phyloP scores from a whole-genome alignment of 2,888 invertebrate genomes.

The Noctua janthina region DNA sequence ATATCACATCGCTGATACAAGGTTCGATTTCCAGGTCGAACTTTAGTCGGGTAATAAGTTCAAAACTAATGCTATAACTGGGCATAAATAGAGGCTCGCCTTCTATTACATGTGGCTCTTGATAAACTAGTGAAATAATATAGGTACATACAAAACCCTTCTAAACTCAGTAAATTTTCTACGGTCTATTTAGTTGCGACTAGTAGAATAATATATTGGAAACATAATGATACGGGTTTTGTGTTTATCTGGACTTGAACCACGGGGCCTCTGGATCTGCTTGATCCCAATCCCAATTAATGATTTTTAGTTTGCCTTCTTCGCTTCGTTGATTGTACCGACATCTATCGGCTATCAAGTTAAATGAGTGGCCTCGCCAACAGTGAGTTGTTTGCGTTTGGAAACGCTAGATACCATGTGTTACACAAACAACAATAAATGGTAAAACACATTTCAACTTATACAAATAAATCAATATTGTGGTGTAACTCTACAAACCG shows the following conservation, averaged over 20 bases:
- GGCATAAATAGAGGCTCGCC: no score
- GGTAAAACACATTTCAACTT: no score
- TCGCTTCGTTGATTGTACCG: neutral
- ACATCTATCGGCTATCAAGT: slow-evolving; percentile 16
- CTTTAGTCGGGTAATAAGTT: neutral
- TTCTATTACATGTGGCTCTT: neutral
- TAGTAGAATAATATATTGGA: neutral
- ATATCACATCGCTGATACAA: no score
- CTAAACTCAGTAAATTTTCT: neutral
- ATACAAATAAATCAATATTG: neutral
- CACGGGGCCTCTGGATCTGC: neutral
- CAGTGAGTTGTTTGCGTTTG: neutral
- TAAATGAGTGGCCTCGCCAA: neutral
- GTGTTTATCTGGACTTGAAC: neutral
- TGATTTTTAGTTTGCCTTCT: neutral
- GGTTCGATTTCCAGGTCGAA: neutral
- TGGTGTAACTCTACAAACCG: neutral
- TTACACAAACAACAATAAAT: neutral
- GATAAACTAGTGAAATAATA: no score
- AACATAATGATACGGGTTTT: neutral
- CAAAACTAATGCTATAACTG: no score
- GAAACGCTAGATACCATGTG: slow-evolving; percentile 14
- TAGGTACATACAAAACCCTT: neutral
- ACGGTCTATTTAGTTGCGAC: neutral
- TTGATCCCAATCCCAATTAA: neutral